Conservation (phyloP, 2,797 vertebrate species). For the Champsocephalus gunnari region DNA sequence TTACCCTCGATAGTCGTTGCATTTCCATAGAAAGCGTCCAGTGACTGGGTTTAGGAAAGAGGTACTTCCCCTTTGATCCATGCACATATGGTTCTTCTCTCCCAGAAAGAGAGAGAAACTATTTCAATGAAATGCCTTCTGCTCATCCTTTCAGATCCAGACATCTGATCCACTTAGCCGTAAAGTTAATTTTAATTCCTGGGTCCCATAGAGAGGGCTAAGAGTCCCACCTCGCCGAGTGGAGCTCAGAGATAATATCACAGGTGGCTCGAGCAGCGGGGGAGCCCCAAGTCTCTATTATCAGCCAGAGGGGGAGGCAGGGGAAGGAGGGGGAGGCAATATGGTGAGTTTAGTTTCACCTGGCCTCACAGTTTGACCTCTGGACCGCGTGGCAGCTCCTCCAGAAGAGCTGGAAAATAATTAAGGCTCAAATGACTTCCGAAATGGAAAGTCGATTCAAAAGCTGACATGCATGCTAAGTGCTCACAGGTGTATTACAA, state of each 20-base stretch:
- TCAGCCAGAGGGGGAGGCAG: constrained; percentile 75
- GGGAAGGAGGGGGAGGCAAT: constrained; percentile 81
- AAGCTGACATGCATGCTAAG: constrained; percentile 46
- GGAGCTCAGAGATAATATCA: constrained; percentile 81
- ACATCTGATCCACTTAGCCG: constrained; percentile 64
- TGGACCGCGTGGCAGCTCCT: constrained; percentile 80
- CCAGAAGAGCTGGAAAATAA: constrained; percentile 87
- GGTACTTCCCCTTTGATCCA: neutral
- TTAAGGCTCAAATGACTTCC: constrained; percentile 80
- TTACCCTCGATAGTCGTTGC: too few species aligned
- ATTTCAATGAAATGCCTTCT: constrained; percentile 50
- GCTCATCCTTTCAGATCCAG: constrained; percentile 49
- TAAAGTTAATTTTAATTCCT: constrained; percentile 75
- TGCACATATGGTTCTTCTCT: constrained; percentile 31
- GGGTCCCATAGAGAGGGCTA: constrained; percentile 63
- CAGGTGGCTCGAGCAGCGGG: constrained; percentile 85
- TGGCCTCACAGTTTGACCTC: constrained; percentile 89
- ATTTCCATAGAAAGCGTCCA: neutral
- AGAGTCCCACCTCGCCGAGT: constrained; percentile 73
- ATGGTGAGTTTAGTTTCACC: constrained; percentile 88
- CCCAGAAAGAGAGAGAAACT: neutral
- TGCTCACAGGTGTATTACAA: constrained; percentile 10
- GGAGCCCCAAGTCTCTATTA: constrained; percentile 83
- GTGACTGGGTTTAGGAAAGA: neutral
- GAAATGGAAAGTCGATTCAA: constrained; percentile 54